These are phyloP conservation scores for Anthonomus grandis DNA, from an alignment of 1,140 invertebrate genomes.

Conservation along the genomic window DNA sequence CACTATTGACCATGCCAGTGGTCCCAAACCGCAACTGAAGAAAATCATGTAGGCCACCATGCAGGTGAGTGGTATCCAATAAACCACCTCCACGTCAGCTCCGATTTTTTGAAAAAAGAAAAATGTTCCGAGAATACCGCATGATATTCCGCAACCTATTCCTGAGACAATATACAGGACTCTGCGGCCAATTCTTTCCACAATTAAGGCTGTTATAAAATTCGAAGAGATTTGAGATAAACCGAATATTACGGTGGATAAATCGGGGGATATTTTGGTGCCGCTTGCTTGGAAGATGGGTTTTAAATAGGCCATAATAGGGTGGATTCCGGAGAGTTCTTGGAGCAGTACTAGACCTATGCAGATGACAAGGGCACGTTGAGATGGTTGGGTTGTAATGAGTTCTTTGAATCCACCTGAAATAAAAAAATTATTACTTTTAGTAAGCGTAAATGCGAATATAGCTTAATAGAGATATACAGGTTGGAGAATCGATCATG, in stretches of 20 bases:
- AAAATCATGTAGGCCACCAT: slow-evolving; percentile 34
- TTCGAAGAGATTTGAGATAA: slow-evolving; percentile 73
- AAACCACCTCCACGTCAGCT: slow-evolving; percentile 28
- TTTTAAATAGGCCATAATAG: slow-evolving; percentile 77
- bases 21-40: slow-evolving; percentile 62
- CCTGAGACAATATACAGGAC: slow-evolving; percentile 68
- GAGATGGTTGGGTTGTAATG: slow-evolving; percentile 47
- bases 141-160: slow-evolving; percentile 54
- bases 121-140: slow-evolving; percentile 33
- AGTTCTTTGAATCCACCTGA: slow-evolving; percentile 27
- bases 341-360: slow-evolving; percentile 82
- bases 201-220: slow-evolving; percentile 65
- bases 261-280: slow-evolving; percentile 54
- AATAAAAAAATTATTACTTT: background rate
- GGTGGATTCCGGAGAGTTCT: slow-evolving; percentile 82
- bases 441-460: too few species aligned
- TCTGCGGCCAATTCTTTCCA: slow-evolving; percentile 73
- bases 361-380: slow-evolving; percentile 69
- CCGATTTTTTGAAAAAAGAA: slow-evolving; percentile 34
- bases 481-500: too few species aligned
- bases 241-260: slow-evolving; percentile 72
- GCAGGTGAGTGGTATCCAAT: slow-evolving; percentile 36
- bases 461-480: too few species aligned
- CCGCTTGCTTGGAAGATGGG: slow-evolving; percentile 68
- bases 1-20: slow-evolving; percentile 79